Conservation (phyloP, 2,797 vertebrate species). For the Chaenodraco wilsoni region DNA sequence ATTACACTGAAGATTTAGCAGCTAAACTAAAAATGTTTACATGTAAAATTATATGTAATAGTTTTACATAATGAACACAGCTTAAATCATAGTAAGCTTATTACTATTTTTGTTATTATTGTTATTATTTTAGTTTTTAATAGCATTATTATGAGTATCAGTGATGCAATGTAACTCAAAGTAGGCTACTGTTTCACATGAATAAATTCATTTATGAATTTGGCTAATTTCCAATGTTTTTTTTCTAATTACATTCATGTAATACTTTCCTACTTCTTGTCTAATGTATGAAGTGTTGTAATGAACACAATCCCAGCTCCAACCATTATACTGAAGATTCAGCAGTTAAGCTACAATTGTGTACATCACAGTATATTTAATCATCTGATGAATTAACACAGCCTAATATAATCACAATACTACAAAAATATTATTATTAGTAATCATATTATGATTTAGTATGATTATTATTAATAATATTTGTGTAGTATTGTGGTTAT, state of each 20-base stretch:
- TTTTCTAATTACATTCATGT: neutral
- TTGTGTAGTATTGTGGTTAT: too few species aligned
- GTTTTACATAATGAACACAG: neutral
- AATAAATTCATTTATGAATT: neutral
- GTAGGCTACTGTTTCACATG: neutral
- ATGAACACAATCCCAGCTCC: conserved; percentile 39
- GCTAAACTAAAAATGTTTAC: neutral
- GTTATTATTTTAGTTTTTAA: too few species aligned
- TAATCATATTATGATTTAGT: too few species aligned
- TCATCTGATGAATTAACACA: neutral
- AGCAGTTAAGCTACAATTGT: neutral
- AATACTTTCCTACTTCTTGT: neutral
- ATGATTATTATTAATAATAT: too few species aligned
- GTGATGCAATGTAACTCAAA: too few species aligned
- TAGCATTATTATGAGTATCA: too few species aligned
- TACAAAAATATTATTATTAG: too few species aligned
- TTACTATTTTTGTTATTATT: too few species aligned
- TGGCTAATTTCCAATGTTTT: accelerated
- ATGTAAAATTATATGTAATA: too few species aligned
- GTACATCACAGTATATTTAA: neutral
- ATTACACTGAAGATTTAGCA: neutral
- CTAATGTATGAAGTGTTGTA: neutral
- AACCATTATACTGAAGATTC: neutral
- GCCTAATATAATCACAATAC: neutral
- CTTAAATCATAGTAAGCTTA: neutral